Percentiles rank a stretch among this genome's conserved stretches.
Evolutionary conservation across 2,113 vertebrate species (phyloP).

Genomic region (Lanius collurio): DNA sequence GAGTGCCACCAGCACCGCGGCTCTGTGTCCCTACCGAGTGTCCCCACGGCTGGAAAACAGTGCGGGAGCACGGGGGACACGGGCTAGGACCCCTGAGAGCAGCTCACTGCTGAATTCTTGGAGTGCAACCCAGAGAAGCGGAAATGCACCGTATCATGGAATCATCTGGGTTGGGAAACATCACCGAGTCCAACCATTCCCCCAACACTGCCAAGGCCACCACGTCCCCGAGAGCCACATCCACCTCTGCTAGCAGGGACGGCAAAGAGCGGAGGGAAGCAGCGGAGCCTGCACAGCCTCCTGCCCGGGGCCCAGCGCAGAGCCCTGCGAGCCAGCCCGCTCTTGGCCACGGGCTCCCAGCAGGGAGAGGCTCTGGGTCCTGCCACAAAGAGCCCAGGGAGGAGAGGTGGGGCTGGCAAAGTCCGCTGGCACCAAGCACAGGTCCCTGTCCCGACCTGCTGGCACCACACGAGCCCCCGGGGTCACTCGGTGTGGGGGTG

Average conservation of each 20-base stretch:
- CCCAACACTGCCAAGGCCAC: neutral
- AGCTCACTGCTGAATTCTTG: fast-evolving
- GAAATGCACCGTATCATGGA: neutral
- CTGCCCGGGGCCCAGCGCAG: neutral
- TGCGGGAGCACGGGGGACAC: neutral
- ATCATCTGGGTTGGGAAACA: neutral
- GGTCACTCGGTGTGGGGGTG: fast-evolving
- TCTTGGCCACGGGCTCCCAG: too few relatives aligned
- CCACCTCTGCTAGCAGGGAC: neutral
- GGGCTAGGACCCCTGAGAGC: neutral
- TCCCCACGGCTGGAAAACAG: neutral
- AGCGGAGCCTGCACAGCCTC: neutral
- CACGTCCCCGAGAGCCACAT: neutral
- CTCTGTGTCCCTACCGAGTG: neutral
- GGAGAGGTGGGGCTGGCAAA: neutral
- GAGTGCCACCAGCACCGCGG: neutral
- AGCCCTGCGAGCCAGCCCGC: neutral
- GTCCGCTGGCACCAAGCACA: neutral
- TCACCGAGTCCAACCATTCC: neutral
- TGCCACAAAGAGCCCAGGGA: neutral
- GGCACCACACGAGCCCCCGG: fast-evolving
- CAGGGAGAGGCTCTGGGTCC: neutral
- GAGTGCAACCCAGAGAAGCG: fast-evolving
- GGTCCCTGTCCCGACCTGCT: neutral
- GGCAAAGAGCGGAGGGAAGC: neutral